phyloP scores from a whole-genome alignment of 64 coral and sea anemone species.

The Actinia tenebrosa region DNA sequence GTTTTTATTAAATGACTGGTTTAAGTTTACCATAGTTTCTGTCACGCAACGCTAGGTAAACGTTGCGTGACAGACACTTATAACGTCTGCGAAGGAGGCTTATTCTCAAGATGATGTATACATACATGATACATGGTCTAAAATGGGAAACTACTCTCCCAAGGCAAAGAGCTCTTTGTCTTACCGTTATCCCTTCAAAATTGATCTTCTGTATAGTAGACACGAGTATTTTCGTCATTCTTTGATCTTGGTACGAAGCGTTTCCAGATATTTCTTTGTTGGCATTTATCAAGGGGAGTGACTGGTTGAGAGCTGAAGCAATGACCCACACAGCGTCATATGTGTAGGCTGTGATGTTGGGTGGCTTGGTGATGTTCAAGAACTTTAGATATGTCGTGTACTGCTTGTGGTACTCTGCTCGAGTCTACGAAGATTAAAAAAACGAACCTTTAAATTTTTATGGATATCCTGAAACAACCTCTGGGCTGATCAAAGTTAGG shows the following conservation, averaged over 20 bases:
- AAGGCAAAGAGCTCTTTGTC: neutral
- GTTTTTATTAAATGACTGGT: no score
- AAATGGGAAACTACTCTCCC: no score
- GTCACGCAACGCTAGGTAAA: no score
- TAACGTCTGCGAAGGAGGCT: no score
- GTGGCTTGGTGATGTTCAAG: conserved; percentile 38
- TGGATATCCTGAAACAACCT: neutral
- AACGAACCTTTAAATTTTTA: neutral
- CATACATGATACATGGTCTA: no score
- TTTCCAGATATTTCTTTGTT: conserved; percentile 11
- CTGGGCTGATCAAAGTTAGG: neutral
- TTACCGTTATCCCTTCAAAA: conserved; percentile 73
- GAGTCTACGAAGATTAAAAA: conserved; percentile 36
- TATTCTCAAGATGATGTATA: no score
- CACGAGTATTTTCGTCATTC: conserved; percentile 48
- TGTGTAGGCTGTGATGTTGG: conserved; percentile 73
- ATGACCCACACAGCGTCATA: conserved; percentile 80
- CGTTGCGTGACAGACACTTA: no score
- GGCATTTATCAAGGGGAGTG: conserved; percentile 41
- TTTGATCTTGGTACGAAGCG: neutral
- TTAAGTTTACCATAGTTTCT: no score
- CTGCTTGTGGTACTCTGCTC: conserved; percentile 40
- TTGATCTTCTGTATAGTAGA: conserved; percentile 56
- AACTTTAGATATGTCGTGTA: conserved; percentile 39
- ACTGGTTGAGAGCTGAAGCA: conserved; percentile 56